phyloP scores from a whole-genome alignment of 1,140 invertebrate genomes.

The Drosophila arawakana region DNA sequence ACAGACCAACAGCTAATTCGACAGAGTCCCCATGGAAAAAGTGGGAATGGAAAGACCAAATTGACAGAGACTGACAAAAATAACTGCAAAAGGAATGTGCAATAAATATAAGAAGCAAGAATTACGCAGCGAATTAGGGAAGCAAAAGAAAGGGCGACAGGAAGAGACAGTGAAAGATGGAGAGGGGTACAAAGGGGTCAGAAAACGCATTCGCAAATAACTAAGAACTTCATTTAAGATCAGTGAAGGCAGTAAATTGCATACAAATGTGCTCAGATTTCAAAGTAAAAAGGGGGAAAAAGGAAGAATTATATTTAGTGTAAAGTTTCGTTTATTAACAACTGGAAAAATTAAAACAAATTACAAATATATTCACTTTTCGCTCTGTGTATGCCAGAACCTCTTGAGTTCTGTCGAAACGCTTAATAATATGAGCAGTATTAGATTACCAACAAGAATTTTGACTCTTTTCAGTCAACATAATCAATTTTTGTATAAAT shows the following conservation, averaged over 20 bases:
- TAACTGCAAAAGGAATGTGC: constrained; percentile 30
- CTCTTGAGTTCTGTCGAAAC: constrained; percentile 8
- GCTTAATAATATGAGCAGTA: neutral
- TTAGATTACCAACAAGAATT: constrained; percentile 8
- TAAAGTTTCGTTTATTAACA: neutral
- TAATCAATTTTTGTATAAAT: neutral
- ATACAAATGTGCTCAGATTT: constrained; percentile 39
- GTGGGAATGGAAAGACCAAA: neutral
- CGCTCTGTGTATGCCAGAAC: constrained; percentile 3
- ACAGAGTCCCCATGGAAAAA: constrained; percentile 1
- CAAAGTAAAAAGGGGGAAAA: neutral
- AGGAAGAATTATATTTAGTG: no score
- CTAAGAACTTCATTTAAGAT: neutral
- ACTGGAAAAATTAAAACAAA: neutral
- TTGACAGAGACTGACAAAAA: constrained; percentile 10
- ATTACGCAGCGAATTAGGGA: neutral
- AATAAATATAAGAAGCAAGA: constrained; percentile 26
- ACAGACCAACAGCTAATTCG: constrained; percentile 32
- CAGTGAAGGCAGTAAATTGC: constrained; percentile 7
- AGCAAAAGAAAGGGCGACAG: constrained; percentile 18
- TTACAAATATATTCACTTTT: neutral
- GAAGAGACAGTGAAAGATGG: neutral
- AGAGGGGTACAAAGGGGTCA: neutral
- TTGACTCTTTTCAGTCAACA: neutral
- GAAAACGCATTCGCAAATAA: constrained; percentile 28